These are phyloP conservation scores for Diachasma alloeum DNA, from an alignment of 1,140 invertebrate species.

Conservation along the genomic window DNA sequence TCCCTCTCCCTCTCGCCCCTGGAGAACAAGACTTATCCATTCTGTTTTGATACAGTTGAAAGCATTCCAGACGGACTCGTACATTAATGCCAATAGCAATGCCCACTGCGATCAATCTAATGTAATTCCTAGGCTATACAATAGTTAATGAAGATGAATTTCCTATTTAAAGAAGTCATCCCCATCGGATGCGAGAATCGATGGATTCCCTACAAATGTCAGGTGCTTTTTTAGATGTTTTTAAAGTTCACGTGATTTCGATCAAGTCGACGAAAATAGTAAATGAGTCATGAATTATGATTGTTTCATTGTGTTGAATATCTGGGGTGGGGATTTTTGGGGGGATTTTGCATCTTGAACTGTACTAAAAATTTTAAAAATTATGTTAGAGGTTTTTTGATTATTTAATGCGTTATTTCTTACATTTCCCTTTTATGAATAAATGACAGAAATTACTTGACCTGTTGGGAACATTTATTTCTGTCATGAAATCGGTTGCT, in stretches of 20 bases:
- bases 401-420: no score
- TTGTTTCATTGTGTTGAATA: background rate
- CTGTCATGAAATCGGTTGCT: no score
- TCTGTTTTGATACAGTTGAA: background rate
- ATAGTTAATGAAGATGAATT: background rate
- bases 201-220: no score
- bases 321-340: background rate
- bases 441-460: no score
- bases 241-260: no score
- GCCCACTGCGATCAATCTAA: background rate
- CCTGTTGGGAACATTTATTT: no score
- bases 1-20: background rate
- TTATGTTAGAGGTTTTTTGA: no score
- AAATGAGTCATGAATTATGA: background rate
- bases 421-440: no score
- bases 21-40: slow-evolving; percentile 5
- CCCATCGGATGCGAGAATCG: background rate
- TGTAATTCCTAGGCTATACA: background rate
- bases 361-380: no score
- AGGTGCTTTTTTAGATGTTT: no score
- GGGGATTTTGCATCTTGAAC: no score
- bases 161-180: no score
- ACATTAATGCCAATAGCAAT: background rate
- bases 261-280: background rate
- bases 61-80: background rate